These are phyloP conservation scores for Epinephelus fuscoguttatus DNA, from an alignment of 2,113 vertebrate species.

Conservation along the genomic window DNA sequence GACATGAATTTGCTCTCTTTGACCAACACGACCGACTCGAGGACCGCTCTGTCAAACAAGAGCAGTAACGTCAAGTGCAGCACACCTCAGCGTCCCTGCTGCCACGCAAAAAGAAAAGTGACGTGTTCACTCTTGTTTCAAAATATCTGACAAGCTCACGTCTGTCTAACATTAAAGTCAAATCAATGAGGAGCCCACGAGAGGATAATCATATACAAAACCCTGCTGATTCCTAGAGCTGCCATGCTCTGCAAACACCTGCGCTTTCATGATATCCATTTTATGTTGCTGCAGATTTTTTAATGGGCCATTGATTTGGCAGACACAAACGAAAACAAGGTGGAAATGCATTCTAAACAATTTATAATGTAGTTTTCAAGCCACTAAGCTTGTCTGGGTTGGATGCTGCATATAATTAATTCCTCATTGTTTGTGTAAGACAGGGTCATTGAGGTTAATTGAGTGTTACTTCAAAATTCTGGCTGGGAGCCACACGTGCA, in stretches of 20 bases:
- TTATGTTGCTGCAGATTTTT: slow-evolving; percentile 64
- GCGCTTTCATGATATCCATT: slow-evolving; percentile 59
- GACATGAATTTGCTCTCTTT: slow-evolving; percentile 2
- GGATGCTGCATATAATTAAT: slow-evolving; percentile 80
- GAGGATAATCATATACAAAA: slow-evolving; percentile 12
- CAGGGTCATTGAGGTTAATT: slow-evolving; percentile 84
- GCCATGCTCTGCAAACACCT: slow-evolving; percentile 41
- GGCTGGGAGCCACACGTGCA: slow-evolving; percentile 70
- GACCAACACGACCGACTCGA: background rate
- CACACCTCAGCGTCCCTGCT: background rate
- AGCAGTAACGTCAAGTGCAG: slow-evolving; percentile 4
- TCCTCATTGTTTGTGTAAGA: slow-evolving; percentile 79
- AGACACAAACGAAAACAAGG: slow-evolving; percentile 63
- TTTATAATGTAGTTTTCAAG: slow-evolving; percentile 76
- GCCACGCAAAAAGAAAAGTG: background rate
- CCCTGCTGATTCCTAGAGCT: background rate
- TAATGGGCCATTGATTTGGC: slow-evolving; percentile 71
- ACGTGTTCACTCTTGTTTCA: slow-evolving; percentile 24
- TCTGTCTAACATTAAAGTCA: slow-evolving; percentile 18
- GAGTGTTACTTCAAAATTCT: slow-evolving; percentile 83
- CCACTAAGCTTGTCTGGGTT: slow-evolving; percentile 65
- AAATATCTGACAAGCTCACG: slow-evolving; percentile 26
- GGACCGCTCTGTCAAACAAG: background rate
- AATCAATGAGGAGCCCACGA: slow-evolving; percentile 30
- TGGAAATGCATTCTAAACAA: slow-evolving; percentile 64